A percentile compares a stretch with the other conserved stretches of the same genome.
Evolutionary conservation across 2,113 vertebrate species (phyloP).

Genomic region (Anser cygnoides): DNA sequence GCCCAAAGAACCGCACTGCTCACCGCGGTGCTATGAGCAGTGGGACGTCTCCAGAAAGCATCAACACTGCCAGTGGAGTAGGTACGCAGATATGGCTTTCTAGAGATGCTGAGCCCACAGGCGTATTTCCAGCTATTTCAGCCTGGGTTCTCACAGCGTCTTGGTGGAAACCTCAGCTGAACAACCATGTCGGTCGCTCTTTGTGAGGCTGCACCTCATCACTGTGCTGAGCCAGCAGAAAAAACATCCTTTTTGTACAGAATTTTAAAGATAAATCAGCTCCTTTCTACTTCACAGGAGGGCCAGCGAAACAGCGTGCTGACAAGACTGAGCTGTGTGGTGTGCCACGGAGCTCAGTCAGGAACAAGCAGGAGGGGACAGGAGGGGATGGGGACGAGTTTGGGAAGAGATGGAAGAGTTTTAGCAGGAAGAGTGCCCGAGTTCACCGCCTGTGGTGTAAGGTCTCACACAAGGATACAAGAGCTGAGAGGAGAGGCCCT

Average conservation of each 20-base stretch:
- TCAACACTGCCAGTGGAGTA: rapidly evolving
- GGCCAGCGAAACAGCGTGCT: not conserved
- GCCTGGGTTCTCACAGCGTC: not conserved
- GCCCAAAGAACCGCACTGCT: not conserved
- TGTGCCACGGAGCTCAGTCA: not conserved
- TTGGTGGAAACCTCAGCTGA: not conserved
- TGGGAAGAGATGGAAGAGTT: not conserved
- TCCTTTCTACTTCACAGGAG: not conserved
- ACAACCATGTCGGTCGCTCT: not conserved
- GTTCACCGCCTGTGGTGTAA: not conserved
- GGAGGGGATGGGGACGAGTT: not conserved
- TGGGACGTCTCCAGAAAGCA: not conserved
- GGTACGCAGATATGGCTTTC: rapidly evolving
- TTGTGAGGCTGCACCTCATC: not conserved
- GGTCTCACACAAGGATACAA: rapidly evolving
- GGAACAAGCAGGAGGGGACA: not conserved
- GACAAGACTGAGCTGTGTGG: not conserved
- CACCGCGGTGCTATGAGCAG: no score
- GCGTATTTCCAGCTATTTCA: not conserved
- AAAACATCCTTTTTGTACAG: not conserved
- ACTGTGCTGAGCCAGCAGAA: not conserved
- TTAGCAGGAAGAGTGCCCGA: not conserved
- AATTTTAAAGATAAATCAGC: not conserved
- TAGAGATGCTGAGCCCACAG: not conserved
- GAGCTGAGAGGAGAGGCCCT: not conserved